A percentile compares a stretch with the other conserved stretches of the same genome.
Conservation (phyloP, 2,888 invertebrate species). For the Steinernema hermaphroditum region DNA sequence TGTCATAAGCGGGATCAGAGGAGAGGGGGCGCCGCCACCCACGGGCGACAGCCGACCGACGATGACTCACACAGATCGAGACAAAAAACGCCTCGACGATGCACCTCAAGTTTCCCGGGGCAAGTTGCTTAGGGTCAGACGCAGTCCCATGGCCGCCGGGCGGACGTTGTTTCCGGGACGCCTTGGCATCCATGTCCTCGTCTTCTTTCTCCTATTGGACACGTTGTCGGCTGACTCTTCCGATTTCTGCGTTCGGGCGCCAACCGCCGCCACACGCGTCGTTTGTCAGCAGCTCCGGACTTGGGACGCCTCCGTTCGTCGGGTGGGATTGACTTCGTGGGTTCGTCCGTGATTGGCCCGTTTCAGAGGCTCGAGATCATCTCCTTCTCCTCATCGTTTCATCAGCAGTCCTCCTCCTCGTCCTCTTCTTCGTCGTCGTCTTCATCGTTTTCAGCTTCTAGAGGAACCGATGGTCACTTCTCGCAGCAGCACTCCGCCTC, state of each 20-base stretch:
- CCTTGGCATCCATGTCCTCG: not conserved
- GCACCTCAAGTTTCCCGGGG: no score
- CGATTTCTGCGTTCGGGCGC: not conserved
- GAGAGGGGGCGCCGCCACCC: not conserved
- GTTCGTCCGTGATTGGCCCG: no score
- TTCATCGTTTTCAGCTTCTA: not conserved
- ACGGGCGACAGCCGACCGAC: not conserved
- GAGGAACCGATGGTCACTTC: not conserved
- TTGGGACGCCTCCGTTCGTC: constrained; percentile 1
- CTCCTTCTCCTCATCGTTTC: constrained; percentile 2
- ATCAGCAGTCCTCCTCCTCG: not conserved
- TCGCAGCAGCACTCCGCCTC: not conserved
- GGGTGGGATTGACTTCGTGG: not conserved
- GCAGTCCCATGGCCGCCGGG: not conserved
- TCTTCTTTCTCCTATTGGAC: not conserved
- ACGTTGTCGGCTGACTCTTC: not conserved
- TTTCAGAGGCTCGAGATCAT: not conserved
- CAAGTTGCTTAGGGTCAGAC: not conserved
- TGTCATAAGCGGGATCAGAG: no score
- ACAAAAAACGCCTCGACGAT: constrained; percentile 21
- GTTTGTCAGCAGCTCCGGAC: constrained; percentile 23
- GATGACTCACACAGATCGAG: constrained; percentile 6
- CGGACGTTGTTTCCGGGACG: not conserved
- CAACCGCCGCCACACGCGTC: not conserved
- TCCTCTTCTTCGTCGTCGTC: constrained; percentile 14